phyloP scores from a whole-genome alignment of 1,140 invertebrate species.

The Helicorthomorpha holstii region DNA sequence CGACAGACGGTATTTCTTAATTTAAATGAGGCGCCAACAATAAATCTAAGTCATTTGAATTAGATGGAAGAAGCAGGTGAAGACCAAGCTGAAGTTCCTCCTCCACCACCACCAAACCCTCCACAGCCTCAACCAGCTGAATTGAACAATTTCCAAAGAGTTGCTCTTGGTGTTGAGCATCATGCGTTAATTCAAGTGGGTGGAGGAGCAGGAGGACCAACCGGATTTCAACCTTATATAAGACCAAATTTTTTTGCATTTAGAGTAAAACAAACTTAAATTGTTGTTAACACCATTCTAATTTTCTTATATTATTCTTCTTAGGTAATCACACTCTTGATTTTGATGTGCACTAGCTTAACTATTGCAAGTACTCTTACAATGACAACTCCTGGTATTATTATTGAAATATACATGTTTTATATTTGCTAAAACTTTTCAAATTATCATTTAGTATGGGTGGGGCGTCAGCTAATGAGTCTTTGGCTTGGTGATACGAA shows the following conservation, averaged over 20 bases:
- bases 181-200: slow-evolving; percentile 33
- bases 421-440: slow-evolving; percentile 14
- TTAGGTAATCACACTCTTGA: slow-evolving; percentile 46
- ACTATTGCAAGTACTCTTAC: slow-evolving; percentile 62
- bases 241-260: slow-evolving; percentile 64
- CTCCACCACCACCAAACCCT: not conserved
- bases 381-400: slow-evolving; percentile 58
- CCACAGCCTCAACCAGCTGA: slow-evolving; percentile 10
- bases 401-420: slow-evolving; percentile 9
- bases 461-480: slow-evolving; percentile 72
- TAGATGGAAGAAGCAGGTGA: slow-evolving; percentile 16
- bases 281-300: not conserved
- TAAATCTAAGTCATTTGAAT: slow-evolving; percentile 14
- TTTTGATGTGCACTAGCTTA: slow-evolving; percentile 66
- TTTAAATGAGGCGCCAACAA: slow-evolving; percentile 3
- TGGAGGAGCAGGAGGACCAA: slow-evolving; percentile 12
- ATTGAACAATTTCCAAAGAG: slow-evolving; percentile 7
- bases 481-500: slow-evolving; percentile 50
- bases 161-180: slow-evolving; percentile 30
- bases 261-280: slow-evolving; percentile 32
- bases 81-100: slow-evolving; percentile 11
- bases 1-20: too few species aligned
- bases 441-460: slow-evolving; percentile 40
- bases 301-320: slow-evolving; percentile 6
- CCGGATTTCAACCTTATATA: slow-evolving; percentile 63